These are phyloP conservation scores for Pocota personata DNA, from an alignment of 2,888 invertebrate species.

Conservation along the genomic window DNA sequence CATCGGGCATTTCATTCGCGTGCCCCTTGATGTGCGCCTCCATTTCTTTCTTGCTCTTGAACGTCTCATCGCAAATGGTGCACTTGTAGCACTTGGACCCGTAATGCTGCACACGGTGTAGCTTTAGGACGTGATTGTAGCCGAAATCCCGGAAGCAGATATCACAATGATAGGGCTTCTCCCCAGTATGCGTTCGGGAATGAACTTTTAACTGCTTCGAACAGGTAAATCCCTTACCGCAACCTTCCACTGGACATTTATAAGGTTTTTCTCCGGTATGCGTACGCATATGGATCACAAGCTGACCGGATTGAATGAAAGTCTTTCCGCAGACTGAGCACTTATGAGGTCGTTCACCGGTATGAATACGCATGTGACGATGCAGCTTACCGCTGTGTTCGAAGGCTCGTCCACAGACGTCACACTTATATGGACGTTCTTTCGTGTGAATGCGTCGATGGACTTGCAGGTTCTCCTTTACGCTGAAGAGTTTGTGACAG, in stretches of 20 bases:
- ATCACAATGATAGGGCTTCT: conserved; percentile 95
- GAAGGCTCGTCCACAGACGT: conserved; percentile 93
- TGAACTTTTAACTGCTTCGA: conserved; percentile 96
- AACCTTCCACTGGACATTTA: conserved; percentile 90
- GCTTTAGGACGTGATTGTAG: conserved; percentile 94
- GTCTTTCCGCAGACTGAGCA: conserved; percentile 94
- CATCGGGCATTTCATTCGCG: conserved; percentile 86
- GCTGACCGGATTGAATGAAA: conserved; percentile 94
- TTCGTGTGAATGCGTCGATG: conserved; percentile 95
- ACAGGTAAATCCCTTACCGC: conserved; percentile 95
- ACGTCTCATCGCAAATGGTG: conserved; percentile 95
- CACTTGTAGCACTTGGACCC: conserved; percentile 96
- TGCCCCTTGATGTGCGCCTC: conserved; percentile 93
- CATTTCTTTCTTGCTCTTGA: conserved; percentile 95
- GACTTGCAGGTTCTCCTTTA: conserved; percentile 95
- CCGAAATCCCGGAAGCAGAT: conserved; percentile 96
- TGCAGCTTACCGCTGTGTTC: conserved; percentile 96
- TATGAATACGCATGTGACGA: conserved; percentile 95
- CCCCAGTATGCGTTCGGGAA: conserved; percentile 95
- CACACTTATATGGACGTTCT: conserved; percentile 94
- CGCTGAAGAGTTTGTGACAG: conserved; percentile 95
- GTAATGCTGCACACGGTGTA: conserved; percentile 95
- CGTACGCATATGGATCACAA: conserved; percentile 95
- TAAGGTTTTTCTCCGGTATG: conserved; percentile 95
- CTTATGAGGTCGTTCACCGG: conserved; percentile 94